phyloP scores from a whole-genome alignment of 1,140 invertebrate species.

The Cydia amplana region DNA sequence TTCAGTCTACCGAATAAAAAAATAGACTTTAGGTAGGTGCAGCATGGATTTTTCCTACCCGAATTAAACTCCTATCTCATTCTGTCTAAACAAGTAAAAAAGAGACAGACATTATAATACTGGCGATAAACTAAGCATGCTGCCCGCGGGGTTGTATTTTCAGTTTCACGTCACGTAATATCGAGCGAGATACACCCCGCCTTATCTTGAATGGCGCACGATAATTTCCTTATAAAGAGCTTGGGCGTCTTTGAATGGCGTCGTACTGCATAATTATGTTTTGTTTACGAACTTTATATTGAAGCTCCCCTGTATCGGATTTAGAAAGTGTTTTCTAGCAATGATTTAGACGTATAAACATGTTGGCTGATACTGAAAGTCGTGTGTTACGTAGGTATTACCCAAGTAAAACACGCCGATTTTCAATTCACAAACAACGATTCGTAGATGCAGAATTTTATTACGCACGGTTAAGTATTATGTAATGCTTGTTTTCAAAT shows the following conservation, averaged over 20 bases:
- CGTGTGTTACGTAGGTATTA: too few relatives aligned
- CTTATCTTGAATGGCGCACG: conserved; percentile 19
- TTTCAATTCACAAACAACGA: too few relatives aligned
- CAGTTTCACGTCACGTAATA: conserved; percentile 29
- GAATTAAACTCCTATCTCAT: not conserved
- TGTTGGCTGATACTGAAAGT: too few relatives aligned
- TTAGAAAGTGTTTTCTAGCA: not conserved
- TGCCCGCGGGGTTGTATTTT: conserved; percentile 5
- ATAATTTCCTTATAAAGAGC: conserved; percentile 30
- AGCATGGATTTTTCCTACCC: not conserved
- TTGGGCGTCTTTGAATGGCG: conserved; percentile 22
- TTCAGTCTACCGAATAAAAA: too few relatives aligned
- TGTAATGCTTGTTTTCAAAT: not conserved
- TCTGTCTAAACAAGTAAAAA: not conserved
- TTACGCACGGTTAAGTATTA: too few relatives aligned
- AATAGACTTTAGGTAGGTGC: not conserved
- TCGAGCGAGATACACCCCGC: conserved; percentile 26
- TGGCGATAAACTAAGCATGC: conserved; percentile 3
- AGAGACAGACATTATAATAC: not conserved
- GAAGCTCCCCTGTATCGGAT: conserved; percentile 1
- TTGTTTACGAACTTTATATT: conserved; percentile 28
- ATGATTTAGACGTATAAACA: not conserved
- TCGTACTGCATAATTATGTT: conserved; percentile 29
- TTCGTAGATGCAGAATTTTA: too few relatives aligned
- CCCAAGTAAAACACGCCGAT: too few relatives aligned